Conservation (phyloP, 1,140 invertebrate genomes). For the Polypedilum vanderplanki region DNA sequence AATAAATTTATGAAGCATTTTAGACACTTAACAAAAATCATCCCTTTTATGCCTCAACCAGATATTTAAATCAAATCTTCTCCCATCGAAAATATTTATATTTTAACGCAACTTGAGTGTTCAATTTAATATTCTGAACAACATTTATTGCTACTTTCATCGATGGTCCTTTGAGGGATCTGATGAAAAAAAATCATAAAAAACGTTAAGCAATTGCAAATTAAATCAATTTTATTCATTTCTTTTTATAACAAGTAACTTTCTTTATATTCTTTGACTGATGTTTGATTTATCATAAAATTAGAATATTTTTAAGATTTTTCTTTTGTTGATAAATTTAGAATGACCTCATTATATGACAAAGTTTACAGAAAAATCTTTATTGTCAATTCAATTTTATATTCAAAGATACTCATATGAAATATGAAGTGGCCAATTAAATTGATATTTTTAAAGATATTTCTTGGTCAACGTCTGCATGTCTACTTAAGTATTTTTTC, state of each 20-base stretch:
- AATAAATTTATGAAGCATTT: too few species aligned
- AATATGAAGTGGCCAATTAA: background rate
- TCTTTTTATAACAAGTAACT: background rate
- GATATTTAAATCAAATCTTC: too few species aligned
- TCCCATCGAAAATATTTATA: too few species aligned
- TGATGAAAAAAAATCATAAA: background rate
- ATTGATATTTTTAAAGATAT: background rate
- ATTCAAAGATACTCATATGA: too few species aligned
- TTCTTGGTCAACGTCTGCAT: background rate
- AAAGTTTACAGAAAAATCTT: too few species aligned
- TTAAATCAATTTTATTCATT: constrained; percentile 24
- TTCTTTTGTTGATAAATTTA: too few species aligned
- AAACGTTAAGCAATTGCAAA: constrained; percentile 9
- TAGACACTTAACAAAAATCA: too few species aligned
- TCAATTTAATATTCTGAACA: constrained; percentile 8
- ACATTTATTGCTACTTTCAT: constrained; percentile 25
- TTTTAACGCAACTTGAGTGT: background rate
- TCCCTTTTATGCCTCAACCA: too few species aligned
- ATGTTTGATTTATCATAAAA: background rate
- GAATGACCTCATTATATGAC: too few species aligned
- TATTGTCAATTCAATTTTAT: too few species aligned
- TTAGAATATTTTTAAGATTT: too few species aligned
- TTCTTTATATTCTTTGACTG: background rate
- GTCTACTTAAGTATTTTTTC: background rate
- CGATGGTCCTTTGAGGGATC: background rate